Evolutionary conservation across 2,888 invertebrate species (phyloP), one percentile per base, ranked within the genome.

Genomic region (Rhagophthalmus giganteus): DNA sequence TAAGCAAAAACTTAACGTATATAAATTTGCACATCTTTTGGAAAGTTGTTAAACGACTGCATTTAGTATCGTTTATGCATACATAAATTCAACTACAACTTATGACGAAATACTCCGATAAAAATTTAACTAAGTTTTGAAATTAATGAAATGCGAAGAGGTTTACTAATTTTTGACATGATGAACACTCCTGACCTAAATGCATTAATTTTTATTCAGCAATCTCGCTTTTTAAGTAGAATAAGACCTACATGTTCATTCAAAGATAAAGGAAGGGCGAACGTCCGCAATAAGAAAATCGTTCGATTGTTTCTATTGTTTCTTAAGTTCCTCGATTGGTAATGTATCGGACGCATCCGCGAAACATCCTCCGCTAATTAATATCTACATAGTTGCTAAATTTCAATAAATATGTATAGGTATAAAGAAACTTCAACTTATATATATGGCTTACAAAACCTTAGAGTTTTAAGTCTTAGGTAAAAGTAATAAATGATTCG

Each of bases 281-380:
- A 5, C 7, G 7, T 20, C 7, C 7, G 20, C 20, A 20, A 20
- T 7, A 20, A 7, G 20, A 5, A 20, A 20, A 20, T 20, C 20
- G 20, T 20, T 3, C 20, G 3, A 20, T 20, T 20, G 20, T 20
- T 20, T 20, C 20, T 20, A 73, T n/a, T n/a, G n/a, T n/a, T n/a
- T n/a, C n/a, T n/a, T n/a, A n/a, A n/a, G n/a, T n/a, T n/a, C n/a
- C n/a, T n/a, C n/a, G n/a, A n/a, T n/a, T n/a, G n/a, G n/a, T n/a
- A n/a, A n/a, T n/a, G n/a, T n/a, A n/a, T n/a, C n/a, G n/a, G n/a
- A n/a, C n/a, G n/a, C n/a, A n/a, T n/a, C n/a, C n/a, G n/a, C n/a
- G n/a, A n/a, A n/a, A n/a, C n/a, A n/a, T n/a, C n/a, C n/a, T n/a
- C n/a, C n/a, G n/a, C n/a, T n/a, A n/a, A n/a, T n/a, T n/a, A n/a